Evolutionary conservation across 2,888 invertebrate species (phyloP), one percentile per base, ranked within the genome.

Genomic region (Marronus borbonicus): DNA sequence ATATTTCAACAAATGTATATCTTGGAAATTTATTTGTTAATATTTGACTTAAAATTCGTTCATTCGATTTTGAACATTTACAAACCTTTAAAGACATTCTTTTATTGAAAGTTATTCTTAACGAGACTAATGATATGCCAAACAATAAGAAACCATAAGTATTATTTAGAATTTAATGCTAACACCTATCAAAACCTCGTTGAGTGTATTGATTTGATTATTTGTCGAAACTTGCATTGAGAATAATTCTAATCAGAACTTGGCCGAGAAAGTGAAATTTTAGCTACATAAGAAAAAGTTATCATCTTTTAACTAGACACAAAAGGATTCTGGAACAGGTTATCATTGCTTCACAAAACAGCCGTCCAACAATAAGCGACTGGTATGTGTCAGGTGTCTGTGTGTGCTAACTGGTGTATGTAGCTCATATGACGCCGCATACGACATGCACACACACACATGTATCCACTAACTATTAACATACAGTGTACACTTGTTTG

Each of bases 401-500:
- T 77, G 77, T 77, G 77, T 77, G 77, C 77, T 62, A 50, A 70
- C 70, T 31, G 31, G 58, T 70, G 70, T 77, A 62, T 77, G 77
- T 77, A 77, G 77, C 77, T 69, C 70, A 70, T 70, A 69, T 44
- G 60, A 70, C 62, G 77, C 77, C 77, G 31, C 77, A 77, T 77
- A 77, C 70, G 60, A 76, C 68, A 72, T 72, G 70, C 70, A 72
- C 70, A 76, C 79, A 76, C 76, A 76, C 31, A 79, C 76, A 69
- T 70, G 76, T 76, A 36, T 74, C 77, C 74, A 77, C 77, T 84
- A 81, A 84, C 83, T 84, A 86, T 86, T 88, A 88, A 88, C 87
- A 87, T 86, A 84, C 87, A 86, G 86, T 84, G 86, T 88, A 89
- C 88, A 88, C 89, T 86, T 91, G 89, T 90, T 91, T 90, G 90